These are phyloP conservation scores for Rhinophrynus dorsalis DNA, from an alignment of 2,797 vertebrate species.

Conservation along the genomic window DNA sequence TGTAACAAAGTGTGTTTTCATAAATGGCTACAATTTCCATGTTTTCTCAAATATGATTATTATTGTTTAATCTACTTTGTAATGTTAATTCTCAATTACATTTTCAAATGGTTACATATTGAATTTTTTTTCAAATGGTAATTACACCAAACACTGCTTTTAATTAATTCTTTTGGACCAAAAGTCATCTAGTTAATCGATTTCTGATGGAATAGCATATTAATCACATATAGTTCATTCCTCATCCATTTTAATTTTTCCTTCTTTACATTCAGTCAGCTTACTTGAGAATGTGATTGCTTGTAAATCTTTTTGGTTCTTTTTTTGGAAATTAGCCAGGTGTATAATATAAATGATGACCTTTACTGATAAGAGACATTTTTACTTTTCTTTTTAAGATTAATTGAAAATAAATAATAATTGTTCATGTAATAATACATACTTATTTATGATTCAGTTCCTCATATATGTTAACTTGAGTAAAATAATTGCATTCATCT, in stretches of 20 bases:
- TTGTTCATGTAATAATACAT: no score
- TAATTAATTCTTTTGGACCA: slow-evolving; percentile 86
- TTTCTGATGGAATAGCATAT: slow-evolving; percentile 80
- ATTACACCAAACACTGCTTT: slow-evolving; percentile 74
- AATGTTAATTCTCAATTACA: slow-evolving; percentile 77
- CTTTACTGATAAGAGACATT: no score
- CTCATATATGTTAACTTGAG: no score
- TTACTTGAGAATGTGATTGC: slow-evolving; percentile 41
- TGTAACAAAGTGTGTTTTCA: slow-evolving; percentile 78
- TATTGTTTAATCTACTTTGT: slow-evolving; percentile 73
- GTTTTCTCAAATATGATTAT: slow-evolving; percentile 68
- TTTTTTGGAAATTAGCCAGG: not conserved
- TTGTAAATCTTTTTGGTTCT: not conserved
- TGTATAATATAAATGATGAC: no score
- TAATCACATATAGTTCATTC: slow-evolving; percentile 78
- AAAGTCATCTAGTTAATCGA: slow-evolving; percentile 81
- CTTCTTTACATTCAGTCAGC: slow-evolving; percentile 64
- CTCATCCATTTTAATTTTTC: slow-evolving; percentile 69
- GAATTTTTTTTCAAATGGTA: slow-evolving; percentile 67
- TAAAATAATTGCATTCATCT: no score
- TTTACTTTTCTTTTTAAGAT: no score
- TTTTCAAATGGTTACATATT: slow-evolving; percentile 75
- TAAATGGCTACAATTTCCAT: slow-evolving; percentile 65
- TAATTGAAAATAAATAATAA: no score
- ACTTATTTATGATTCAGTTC: no score